phyloP scores from a whole-genome alignment of 2,888 invertebrate genomes.

The Sicus ferrugineus region DNA sequence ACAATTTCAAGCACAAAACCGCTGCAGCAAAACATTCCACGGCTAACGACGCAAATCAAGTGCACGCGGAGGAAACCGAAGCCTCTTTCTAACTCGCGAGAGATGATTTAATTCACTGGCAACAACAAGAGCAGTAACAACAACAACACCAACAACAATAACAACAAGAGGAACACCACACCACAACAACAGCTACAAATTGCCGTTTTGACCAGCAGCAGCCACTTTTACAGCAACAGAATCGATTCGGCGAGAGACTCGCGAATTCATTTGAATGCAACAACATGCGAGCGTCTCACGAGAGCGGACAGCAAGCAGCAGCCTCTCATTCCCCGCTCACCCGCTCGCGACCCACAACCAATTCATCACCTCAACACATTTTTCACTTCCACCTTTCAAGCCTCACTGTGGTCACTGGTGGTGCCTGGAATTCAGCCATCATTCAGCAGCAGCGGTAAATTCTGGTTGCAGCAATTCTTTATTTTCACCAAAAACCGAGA shows the following conservation, averaged over 20 bases:
- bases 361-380: no score
- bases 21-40: neutral
- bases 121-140: neutral
- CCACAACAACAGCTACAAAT: neutral
- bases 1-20: neutral
- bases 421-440: no score
- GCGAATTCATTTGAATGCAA: neutral
- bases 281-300: neutral
- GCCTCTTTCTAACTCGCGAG: neutral
- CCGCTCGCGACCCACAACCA: neutral
- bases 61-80: neutral
- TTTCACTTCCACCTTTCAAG: no score
- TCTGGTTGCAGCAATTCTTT: no score
- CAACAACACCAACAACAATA: neutral
- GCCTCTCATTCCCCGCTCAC: neutral
- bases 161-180: neutral
- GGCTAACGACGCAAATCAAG: neutral
- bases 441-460: no score
- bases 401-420: no score
- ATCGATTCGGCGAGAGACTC: neutral
- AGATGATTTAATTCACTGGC: neutral
- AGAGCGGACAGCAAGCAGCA: neutral
- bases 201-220: neutral
- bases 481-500: no score
- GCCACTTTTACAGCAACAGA: neutral